Conservation (phyloP, 2,797 vertebrate genomes). For the Masticophis lateralis region DNA sequence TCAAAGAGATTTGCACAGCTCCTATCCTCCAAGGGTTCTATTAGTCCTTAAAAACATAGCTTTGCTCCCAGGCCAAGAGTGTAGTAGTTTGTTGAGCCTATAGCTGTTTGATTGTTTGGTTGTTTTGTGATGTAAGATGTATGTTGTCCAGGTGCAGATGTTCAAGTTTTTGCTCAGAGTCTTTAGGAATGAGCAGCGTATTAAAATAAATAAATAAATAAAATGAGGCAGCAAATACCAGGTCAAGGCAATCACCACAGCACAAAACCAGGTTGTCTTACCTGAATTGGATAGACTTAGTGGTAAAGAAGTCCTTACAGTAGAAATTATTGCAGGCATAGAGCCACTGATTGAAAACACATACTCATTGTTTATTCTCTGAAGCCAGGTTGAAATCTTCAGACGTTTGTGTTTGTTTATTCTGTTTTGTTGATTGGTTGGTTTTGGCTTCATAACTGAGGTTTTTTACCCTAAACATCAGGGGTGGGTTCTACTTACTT, state of each 20-base stretch:
- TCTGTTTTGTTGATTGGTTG: neutral
- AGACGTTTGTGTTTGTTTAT: neutral
- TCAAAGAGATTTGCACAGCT: neutral
- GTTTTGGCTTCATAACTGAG: neutral
- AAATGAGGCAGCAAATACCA: neutral
- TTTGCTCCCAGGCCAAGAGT: neutral
- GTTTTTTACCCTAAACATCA: neutral
- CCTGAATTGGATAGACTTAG: neutral
- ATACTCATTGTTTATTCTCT: neutral
- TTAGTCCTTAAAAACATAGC: neutral
- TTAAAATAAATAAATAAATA: neutral
- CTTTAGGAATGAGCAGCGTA: neutral
- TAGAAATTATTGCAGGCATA: neutral
- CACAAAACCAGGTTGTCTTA: neutral
- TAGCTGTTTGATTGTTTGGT: neutral
- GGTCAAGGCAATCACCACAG: neutral
- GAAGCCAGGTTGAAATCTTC: neutral
- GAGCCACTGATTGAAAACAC: neutral
- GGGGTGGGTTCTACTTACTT: too few species aligned
- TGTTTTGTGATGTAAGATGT: neutral
- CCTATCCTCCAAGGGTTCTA: neutral
- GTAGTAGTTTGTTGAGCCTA: neutral
- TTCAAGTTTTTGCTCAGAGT: neutral
- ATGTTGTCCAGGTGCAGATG: neutral
- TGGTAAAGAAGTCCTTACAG: neutral